phyloP scores from a whole-genome alignment of 2,888 invertebrate species.

The Apamea epomidion region DNA sequence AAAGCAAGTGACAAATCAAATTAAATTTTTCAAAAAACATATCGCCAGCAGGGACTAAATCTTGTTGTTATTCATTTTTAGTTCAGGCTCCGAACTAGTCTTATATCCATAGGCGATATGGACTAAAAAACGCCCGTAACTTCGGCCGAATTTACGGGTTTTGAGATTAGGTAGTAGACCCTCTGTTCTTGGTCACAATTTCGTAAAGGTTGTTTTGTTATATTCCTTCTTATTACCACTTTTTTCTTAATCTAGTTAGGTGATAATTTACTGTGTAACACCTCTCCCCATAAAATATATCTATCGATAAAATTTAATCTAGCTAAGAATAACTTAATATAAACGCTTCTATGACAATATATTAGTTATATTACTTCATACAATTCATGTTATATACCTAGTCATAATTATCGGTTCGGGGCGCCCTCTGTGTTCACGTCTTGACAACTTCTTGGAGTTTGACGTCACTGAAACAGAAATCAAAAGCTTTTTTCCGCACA shows the following conservation, averaged over 20 bases:
- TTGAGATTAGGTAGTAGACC: too few relatives aligned
- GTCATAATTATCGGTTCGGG: conserved; percentile 45
- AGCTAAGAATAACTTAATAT: conserved; percentile 62
- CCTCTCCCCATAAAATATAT: conserved; percentile 24
- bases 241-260: neutral
- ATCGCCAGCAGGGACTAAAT: too few relatives aligned
- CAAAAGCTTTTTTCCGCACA: neutral
- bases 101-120: too few relatives aligned
- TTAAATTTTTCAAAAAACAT: too few relatives aligned
- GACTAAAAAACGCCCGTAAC: too few relatives aligned
- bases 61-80: too few relatives aligned
- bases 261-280: conserved; percentile 28
- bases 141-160: too few relatives aligned
- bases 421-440: conserved; percentile 51
- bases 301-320: conserved; percentile 61
- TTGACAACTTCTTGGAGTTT: conserved; percentile 38
- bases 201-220: neutral
- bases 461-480: conserved; percentile 56
- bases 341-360: conserved; percentile 56
- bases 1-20: too few relatives aligned
- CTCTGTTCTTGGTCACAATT: neutral
- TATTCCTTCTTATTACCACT: neutral
- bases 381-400: conserved; percentile 50
- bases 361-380: conserved; percentile 61
- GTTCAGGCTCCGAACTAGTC: too few relatives aligned